Evolutionary conservation across 2,797 vertebrate genomes (phyloP).

Genomic region (Rhincodon typus): DNA sequence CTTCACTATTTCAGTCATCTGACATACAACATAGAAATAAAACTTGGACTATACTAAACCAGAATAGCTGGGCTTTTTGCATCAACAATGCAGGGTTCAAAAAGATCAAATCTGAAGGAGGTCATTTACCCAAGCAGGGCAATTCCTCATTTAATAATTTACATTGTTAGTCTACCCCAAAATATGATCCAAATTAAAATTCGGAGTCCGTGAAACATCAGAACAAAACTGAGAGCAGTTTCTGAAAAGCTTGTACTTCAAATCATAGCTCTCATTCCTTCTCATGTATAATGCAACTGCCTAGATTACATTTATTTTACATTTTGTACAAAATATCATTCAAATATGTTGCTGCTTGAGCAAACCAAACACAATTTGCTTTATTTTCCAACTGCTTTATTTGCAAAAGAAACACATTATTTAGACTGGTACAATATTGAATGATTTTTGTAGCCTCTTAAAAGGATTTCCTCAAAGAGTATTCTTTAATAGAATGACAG

Average conservation of each 20-base stretch:
- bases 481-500: constrained; percentile 56
- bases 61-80: constrained; percentile 53
- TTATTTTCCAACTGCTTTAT: constrained; percentile 64
- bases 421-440: constrained; percentile 55
- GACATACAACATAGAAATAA: constrained; percentile 64
- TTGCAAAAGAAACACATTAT: constrained; percentile 57
- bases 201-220: constrained; percentile 48
- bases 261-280: constrained; percentile 67
- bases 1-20: constrained; percentile 74
- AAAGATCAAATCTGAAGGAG: constrained; percentile 67
- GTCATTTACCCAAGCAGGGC: constrained; percentile 57
- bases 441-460: constrained; percentile 52
- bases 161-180: constrained; percentile 56
- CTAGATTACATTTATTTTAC: constrained; percentile 48
- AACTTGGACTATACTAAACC: constrained; percentile 51
- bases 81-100: constrained; percentile 57
- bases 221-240: constrained; percentile 56
- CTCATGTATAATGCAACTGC: constrained; percentile 46
- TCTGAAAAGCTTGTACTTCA: constrained; percentile 58
- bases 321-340: constrained; percentile 36
- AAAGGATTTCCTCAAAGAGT: constrained; percentile 53
- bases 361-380: constrained; percentile 65
- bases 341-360: constrained; percentile 47
- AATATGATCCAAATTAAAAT: constrained; percentile 68
- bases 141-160: constrained; percentile 66